Evolutionary conservation across 2,113 vertebrate genomes (phyloP).

Genomic region (Gasterosteus nipponicus): DNA sequence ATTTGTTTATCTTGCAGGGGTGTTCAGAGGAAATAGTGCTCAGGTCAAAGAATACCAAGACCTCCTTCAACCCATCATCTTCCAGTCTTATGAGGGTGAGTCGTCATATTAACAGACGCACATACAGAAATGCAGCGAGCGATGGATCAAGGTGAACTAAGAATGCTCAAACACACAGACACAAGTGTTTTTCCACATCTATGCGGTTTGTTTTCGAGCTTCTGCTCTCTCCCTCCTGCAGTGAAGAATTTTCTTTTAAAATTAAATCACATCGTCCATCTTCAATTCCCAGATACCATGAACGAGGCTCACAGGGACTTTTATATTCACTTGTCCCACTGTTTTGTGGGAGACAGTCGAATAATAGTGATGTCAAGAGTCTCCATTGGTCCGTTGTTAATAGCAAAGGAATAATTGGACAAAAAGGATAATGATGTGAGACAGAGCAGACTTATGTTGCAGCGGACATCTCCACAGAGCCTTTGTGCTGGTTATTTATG

Average conservation of each 20-base stretch:
- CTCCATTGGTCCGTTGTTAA: constrained; percentile 38
- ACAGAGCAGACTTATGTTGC: constrained; percentile 34
- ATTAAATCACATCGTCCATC: constrained; percentile 52
- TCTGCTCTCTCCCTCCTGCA: constrained; percentile 21
- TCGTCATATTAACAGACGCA: constrained; percentile 1
- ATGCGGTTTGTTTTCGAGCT: background rate
- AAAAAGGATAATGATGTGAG: constrained; percentile 51
- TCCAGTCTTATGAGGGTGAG: constrained; percentile 90
- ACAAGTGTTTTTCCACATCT: constrained; percentile 2
- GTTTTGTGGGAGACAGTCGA: constrained; percentile 25
- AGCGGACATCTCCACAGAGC: constrained; percentile 17
- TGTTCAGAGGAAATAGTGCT: constrained; percentile 89
- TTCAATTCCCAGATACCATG: constrained; percentile 49
- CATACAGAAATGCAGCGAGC: background rate
- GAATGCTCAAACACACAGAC: background rate
- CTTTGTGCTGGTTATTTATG: constrained; percentile 37
- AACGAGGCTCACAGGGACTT: constrained; percentile 18
- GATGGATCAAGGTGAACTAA: background rate
- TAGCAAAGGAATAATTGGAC: constrained; percentile 44
- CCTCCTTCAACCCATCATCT: constrained; percentile 89
- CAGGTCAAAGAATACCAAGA: constrained; percentile 94
- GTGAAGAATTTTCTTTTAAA: constrained; percentile 32
- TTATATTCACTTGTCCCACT: constrained; percentile 33
- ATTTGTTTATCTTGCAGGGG: constrained; percentile 78
- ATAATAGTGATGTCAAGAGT: constrained; percentile 45